phyloP scores from a whole-genome alignment of 2,797 vertebrate genomes.

The Smutsia gigantea region DNA sequence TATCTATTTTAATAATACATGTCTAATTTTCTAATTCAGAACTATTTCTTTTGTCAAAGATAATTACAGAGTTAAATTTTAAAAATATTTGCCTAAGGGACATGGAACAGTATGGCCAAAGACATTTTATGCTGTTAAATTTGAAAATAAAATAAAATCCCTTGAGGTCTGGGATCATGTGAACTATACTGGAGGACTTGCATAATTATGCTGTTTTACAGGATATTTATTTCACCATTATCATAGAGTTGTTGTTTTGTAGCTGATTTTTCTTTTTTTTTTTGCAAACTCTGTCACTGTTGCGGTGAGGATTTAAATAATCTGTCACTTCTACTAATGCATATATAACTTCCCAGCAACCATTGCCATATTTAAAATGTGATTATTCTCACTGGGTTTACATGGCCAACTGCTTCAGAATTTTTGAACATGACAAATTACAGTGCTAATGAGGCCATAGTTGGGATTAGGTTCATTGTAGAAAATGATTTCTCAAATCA shows the following conservation, averaged over 20 bases:
- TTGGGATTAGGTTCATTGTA: neutral
- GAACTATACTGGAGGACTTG: neutral
- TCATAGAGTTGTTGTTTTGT: no score
- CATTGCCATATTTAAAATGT: neutral
- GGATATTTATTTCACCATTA: neutral
- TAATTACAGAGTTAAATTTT: neutral
- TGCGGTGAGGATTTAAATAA: neutral
- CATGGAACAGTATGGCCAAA: neutral
- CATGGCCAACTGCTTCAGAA: neutral
- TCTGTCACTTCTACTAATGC: neutral
- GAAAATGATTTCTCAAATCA: conserved; percentile 15
- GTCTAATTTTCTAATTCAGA: neutral
- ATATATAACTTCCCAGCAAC: neutral
- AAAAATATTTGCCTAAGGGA: neutral
- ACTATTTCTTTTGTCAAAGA: neutral
- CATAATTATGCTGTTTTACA: neutral
- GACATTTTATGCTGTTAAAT: neutral
- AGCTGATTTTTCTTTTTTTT: neutral
- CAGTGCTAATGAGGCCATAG: neutral
- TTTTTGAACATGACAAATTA: neutral
- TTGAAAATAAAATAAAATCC: neutral
- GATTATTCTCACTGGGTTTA: neutral
- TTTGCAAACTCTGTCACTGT: neutral
- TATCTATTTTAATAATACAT: neutral
- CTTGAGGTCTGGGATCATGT: neutral